Percentiles rank a stretch among this genome's conserved stretches.
phyloP scores from a whole-genome alignment of 2,888 invertebrate genomes.

The Onchidella celtica region DNA sequence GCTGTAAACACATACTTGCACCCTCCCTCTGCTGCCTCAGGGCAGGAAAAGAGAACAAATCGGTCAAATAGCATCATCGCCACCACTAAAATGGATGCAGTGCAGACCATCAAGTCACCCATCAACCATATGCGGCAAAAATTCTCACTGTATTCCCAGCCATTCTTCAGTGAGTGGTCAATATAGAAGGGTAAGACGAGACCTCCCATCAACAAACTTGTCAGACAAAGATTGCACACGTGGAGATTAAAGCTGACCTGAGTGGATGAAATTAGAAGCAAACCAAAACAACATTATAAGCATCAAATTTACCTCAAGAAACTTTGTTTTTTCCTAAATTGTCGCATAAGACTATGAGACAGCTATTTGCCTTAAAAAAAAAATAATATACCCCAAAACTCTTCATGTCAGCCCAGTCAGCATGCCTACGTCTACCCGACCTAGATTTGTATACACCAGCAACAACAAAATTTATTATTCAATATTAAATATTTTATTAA shows the following conservation, averaged over 20 bases:
- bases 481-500: no score
- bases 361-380: no score
- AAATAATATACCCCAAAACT: no score
- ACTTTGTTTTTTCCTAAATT: no score
- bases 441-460: no score
- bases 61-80: slow-evolving; percentile 28
- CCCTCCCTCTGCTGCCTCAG: slow-evolving; percentile 21
- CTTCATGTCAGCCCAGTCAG: no score
- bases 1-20: slow-evolving; percentile 36
- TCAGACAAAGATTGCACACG: slow-evolving; percentile 35
- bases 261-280: no score
- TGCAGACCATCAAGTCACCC: slow-evolving; percentile 36
- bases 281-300: no score
- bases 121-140: slow-evolving; percentile 41
- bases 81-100: slow-evolving; percentile 23
- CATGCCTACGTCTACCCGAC: no score
- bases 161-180: slow-evolving; percentile 9
- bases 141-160: slow-evolving; percentile 30
- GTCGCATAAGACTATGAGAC: no score
- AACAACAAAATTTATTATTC: no score
- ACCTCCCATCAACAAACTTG: slow-evolving; percentile 27
- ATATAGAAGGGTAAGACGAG: slow-evolving; percentile 33
- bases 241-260: slow-evolving; percentile 44
- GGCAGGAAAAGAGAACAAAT: slow-evolving; percentile 39
- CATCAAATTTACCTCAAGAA: no score